Evolutionary conservation across 1,140 invertebrate genomes (phyloP).

Genomic region (Trichonephila clavata): DNA sequence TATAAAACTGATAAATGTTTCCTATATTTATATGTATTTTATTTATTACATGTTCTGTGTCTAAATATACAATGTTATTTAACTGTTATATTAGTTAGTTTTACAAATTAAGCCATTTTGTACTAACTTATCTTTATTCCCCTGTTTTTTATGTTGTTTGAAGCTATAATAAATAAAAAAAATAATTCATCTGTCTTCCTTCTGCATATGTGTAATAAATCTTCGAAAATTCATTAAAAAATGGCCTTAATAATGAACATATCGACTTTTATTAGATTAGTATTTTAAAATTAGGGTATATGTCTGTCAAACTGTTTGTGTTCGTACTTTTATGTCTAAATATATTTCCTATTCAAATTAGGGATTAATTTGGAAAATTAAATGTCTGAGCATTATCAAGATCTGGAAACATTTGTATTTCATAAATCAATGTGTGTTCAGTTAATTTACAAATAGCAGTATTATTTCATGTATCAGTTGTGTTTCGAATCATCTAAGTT

Average conservation of each 20-base stretch:
- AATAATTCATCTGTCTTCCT: slow-evolving; percentile 1
- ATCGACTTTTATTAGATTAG: slow-evolving; percentile 42
- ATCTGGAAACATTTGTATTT: too few relatives aligned
- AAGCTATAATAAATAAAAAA: background rate
- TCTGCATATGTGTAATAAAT: background rate
- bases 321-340: slow-evolving; percentile 14
- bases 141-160: too few relatives aligned
- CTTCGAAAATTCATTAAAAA: background rate
- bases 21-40: too few relatives aligned
- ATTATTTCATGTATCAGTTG: background rate
- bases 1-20: too few relatives aligned
- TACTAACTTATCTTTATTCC: too few relatives aligned
- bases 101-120: too few relatives aligned
- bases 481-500: background rate
- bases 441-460: background rate
- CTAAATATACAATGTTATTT: too few relatives aligned
- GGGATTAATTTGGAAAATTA: too few relatives aligned
- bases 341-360: too few relatives aligned
- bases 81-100: too few relatives aligned
- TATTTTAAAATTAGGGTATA: slow-evolving; percentile 36
- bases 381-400: too few relatives aligned
- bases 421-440: background rate
- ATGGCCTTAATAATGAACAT: slow-evolving; percentile 48
- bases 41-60: too few relatives aligned
- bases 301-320: background rate